Conservation (phyloP, 2,113 vertebrate species). For the Trichomycterus rosablanca region DNA sequence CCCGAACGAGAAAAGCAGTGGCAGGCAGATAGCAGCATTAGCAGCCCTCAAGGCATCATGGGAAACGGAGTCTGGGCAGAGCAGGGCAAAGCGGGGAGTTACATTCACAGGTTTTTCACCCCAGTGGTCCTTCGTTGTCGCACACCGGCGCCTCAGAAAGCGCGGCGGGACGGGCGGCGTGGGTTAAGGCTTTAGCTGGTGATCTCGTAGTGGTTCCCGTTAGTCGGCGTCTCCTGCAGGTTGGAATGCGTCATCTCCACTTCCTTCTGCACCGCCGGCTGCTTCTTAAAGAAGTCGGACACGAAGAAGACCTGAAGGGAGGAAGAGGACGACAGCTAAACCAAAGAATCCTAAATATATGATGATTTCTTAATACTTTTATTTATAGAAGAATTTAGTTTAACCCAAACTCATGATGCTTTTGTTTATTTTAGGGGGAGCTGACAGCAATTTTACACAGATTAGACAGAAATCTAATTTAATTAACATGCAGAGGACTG, state of each 20-base stretch:
- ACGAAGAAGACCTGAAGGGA: conserved; percentile 77
- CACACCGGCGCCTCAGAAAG: too few species aligned
- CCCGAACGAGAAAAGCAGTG: conserved; percentile 64
- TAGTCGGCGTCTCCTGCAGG: conserved; percentile 81
- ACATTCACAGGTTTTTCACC: conserved; percentile 70
- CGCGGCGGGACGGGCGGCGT: too few species aligned
- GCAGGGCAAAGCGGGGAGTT: conserved; percentile 54
- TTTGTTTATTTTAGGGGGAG: too few species aligned
- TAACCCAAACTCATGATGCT: too few species aligned
- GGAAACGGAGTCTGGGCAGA: conserved; percentile 31
- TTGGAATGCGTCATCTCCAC: conserved; percentile 77
- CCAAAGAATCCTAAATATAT: too few species aligned
- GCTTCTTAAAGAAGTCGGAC: conserved; percentile 89
- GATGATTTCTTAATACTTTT: too few species aligned
- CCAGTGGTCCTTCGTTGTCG: conserved; percentile 60
- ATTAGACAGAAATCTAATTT: too few species aligned
- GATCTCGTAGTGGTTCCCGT: conserved; percentile 82
- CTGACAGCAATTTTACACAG: too few species aligned
- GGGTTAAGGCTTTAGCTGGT: conserved; percentile 69
- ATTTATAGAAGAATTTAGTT: too few species aligned
- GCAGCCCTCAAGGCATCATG: conserved; percentile 67
- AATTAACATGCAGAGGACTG: too few species aligned
- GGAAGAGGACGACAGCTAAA: too few species aligned
- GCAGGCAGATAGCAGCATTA: conserved; percentile 68
- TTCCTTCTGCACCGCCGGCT: conserved; percentile 61